These are phyloP conservation scores for Lutjanus argentimaculatus DNA, from an alignment of 2,797 vertebrate genomes.

Conservation along the genomic window DNA sequence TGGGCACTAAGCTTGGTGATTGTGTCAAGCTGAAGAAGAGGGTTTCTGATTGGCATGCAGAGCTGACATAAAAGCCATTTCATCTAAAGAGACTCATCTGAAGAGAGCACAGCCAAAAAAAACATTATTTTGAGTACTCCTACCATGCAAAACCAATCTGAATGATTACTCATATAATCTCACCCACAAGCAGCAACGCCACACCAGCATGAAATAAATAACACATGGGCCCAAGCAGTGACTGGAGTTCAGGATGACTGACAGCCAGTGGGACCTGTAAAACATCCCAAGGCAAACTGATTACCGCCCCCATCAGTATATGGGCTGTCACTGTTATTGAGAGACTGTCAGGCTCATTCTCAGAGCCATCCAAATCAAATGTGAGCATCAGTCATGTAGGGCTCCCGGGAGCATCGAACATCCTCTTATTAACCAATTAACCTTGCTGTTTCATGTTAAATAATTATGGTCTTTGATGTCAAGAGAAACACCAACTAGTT, in stretches of 20 bases:
- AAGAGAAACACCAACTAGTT: conserved; percentile 41
- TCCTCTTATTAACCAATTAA: conserved; percentile 81
- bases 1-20: conserved; percentile 14
- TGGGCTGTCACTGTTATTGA: conserved; percentile 78
- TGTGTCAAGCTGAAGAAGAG: conserved; percentile 28
- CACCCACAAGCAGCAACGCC: conserved; percentile 40
- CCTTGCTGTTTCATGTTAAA: conserved; percentile 80
- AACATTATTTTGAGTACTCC: conserved; percentile 43
- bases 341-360: conserved; percentile 78
- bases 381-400: conserved; percentile 78
- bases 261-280: conserved; percentile 78
- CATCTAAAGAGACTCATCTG: conserved; percentile 42
- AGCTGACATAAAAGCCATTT: conserved; percentile 49
- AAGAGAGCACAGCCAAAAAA: conserved; percentile 14
- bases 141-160: conserved; percentile 53
- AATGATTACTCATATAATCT: conserved; percentile 65
- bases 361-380: conserved; percentile 77
- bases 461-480: conserved; percentile 75
- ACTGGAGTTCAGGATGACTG: conserved; percentile 69
- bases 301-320: conserved; percentile 74
- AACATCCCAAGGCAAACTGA: conserved; percentile 79
- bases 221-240: conserved; percentile 44
- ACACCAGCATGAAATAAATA: conserved; percentile 60
- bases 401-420: conserved; percentile 74
- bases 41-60: conserved; percentile 44